Evolutionary conservation across 2,797 vertebrate genomes (phyloP).

Genomic region (Muscicapa striata): DNA sequence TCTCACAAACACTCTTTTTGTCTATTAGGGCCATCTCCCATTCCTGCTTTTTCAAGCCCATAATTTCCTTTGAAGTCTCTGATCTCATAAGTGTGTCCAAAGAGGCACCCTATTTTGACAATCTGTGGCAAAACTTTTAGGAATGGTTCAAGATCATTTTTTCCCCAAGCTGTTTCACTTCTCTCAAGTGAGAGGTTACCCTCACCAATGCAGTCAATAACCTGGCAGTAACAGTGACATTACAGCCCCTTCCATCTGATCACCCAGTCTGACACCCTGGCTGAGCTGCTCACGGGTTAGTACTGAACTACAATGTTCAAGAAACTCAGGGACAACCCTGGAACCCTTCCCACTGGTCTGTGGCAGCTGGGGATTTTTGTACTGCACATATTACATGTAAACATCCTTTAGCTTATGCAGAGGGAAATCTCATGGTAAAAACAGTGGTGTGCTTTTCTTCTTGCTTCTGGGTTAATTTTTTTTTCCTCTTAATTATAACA

Average conservation of each 20-base stretch:
- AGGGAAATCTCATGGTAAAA: not conserved
- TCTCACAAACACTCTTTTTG: not conserved
- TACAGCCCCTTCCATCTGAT: not conserved
- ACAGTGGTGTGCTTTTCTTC: not conserved
- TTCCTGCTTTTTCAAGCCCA: not conserved
- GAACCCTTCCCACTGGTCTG: not conserved
- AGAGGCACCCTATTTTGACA: not conserved
- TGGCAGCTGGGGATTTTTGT: not conserved
- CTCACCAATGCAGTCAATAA: not conserved
- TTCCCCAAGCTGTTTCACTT: not conserved
- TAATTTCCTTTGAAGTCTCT: not conserved
- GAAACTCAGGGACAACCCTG: not conserved
- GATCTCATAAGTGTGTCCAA: not conserved
- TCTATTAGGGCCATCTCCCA: not conserved
- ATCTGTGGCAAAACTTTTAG: not conserved
- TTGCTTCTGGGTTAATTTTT: not conserved
- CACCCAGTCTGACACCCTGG: not conserved
- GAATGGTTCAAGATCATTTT: not conserved
- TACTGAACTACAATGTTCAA: accelerated
- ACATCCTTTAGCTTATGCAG: not conserved
- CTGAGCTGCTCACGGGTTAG: not conserved
- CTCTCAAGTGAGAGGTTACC: not conserved
- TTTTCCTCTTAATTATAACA: not conserved
- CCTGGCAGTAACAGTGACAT: not conserved
- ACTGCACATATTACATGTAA: not conserved